Evolutionary conservation across 2,888 invertebrate species (phyloP).

Genomic region (Meteorus colon): DNA sequence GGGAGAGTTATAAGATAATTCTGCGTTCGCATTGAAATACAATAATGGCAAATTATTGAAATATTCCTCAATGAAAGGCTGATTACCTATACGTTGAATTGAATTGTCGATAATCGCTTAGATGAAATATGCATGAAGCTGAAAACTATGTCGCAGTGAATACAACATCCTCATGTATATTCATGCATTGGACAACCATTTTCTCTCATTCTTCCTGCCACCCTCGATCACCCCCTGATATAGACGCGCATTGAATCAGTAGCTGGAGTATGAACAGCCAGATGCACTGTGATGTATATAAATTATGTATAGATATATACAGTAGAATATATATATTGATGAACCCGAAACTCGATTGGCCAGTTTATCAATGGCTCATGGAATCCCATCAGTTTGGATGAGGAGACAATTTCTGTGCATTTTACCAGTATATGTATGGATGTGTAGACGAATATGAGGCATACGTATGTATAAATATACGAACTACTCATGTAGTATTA

Average conservation of each 20-base stretch:
- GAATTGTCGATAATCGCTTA: conserved; percentile 38
- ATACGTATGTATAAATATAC: neutral
- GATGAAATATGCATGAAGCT: conserved; percentile 38
- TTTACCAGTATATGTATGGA: neutral
- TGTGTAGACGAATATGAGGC: no score
- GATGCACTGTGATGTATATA: conserved; percentile 14
- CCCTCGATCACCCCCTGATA: neutral
- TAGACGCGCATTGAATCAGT: neutral
- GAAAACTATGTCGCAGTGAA: conserved; percentile 30
- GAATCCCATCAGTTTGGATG: conserved; percentile 9
- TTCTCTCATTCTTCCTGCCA: neutral
- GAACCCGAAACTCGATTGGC: conserved; percentile 35
- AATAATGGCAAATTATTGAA: conserved; percentile 29
- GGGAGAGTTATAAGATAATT: neutral
- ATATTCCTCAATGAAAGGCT: conserved; percentile 31
- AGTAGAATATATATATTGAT: conserved; percentile 26
- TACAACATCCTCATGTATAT: conserved; percentile 24
- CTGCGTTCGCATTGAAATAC: neutral
- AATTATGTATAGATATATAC: neutral
- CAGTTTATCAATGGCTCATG: conserved; percentile 33
- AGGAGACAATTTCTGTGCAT: neutral
- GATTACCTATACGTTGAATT: conserved; percentile 27
- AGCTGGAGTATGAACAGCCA: conserved; percentile 10
- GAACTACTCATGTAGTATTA: neutral
- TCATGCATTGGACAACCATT: conserved; percentile 9